Base-by-base conservation (phyloP, 2,113 vertebrate genomes). In the Gavialis gangeticus region DNA sequence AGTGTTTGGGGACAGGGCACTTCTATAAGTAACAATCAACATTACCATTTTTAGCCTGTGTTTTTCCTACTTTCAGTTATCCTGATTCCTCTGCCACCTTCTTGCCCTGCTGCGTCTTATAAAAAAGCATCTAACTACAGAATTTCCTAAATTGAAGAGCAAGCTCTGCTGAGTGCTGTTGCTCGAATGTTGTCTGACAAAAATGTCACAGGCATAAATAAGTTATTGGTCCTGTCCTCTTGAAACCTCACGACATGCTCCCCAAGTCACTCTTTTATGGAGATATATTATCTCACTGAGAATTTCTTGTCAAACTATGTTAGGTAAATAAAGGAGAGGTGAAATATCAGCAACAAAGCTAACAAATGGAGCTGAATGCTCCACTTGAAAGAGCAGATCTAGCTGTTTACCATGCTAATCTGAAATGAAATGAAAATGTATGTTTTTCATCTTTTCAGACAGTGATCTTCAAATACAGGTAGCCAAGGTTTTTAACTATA, bases 301-400 rank as follows among this genome's bases (percentile, higher is more conserved):
- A 98, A 97, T 97, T 98, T 97, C 97, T 97, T 98, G 98, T 98
- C 98, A 98, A 98, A 97, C 94, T 97, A 93, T 94, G 97, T 95
- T 97, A 98, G 98, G 96, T 98, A 98, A 98, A 98, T 98, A 98
- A 97, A 97, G 90, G 90, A 93, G 94, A 98, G 97, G 96, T 97
- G 96, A 98, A 98, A 97, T 97, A 97, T 94, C 97, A 98, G 97
- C 97, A 97, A 97, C 97, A 97, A 97, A 97, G 95, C 97, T 98
- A 97, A 97, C 96, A 98, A 97, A 97, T 95, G 96, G 96, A 97
- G 93, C 85, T 5, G 82, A 97, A 96, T 91, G 93, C 95, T 97
- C 94, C 87, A 87, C 95, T 97, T 95, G 97, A 98, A 96, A 97
- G 97, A 97, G 89, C 92, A 97, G 95, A 97, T 96, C 97, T 97